These are phyloP conservation scores for Caenorhabditis sinica DNA, from an alignment of 2,888 invertebrate species.

Conservation along the genomic window DNA sequence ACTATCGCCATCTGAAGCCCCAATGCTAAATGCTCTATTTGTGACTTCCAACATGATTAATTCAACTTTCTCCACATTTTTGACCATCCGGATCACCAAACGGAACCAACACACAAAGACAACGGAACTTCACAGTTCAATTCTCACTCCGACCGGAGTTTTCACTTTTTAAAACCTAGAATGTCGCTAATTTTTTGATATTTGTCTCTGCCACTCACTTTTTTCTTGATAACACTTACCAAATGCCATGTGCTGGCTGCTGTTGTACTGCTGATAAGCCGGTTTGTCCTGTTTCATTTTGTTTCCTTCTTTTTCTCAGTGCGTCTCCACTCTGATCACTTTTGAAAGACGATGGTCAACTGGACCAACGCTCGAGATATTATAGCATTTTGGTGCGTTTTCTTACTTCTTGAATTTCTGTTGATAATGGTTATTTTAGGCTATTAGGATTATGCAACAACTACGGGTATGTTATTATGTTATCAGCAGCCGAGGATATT, in stretches of 20 bases:
- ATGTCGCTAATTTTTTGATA: constrained; percentile 32
- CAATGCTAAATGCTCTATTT: too few relatives aligned
- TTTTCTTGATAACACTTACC: constrained; percentile 31
- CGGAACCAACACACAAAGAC: background rate
- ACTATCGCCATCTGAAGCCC: too few relatives aligned
- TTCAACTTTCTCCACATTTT: too few relatives aligned
- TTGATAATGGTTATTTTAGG: constrained; percentile 85
- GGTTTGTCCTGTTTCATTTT: constrained; percentile 28
- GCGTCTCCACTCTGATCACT: constrained; percentile 25
- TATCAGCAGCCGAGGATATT: constrained; percentile 91
- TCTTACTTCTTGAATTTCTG: background rate
- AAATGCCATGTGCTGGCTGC: constrained; percentile 48
- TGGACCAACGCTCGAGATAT: constrained; percentile 52
- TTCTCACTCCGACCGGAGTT: constrained; percentile 18
- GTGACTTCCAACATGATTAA: too few relatives aligned
- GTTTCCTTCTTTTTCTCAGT: constrained; percentile 13
- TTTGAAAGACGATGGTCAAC: constrained; percentile 37
- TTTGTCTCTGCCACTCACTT: constrained; percentile 14
- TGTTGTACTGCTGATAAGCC: constrained; percentile 45
- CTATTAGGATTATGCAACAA: constrained; percentile 92
- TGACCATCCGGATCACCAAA: too few relatives aligned
- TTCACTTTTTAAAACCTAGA: constrained; percentile 25
- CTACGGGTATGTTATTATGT: constrained; percentile 92
- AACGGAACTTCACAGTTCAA: constrained; percentile 25
- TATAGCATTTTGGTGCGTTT: constrained; percentile 54